These are phyloP conservation scores for Heterotilapia buettikoferi DNA, from an alignment of 2,113 vertebrate species.

Conservation along the genomic window DNA sequence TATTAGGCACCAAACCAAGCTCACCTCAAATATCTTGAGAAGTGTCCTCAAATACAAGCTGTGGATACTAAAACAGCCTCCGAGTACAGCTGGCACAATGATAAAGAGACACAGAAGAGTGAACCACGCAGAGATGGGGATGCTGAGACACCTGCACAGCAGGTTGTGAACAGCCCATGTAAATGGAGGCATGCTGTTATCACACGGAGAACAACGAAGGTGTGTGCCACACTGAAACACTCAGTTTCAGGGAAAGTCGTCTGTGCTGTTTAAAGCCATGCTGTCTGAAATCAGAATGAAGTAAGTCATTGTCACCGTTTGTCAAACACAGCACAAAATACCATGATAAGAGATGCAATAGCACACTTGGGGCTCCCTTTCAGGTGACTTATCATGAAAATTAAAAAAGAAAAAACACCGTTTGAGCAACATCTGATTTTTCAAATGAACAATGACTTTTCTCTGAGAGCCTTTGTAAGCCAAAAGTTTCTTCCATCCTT, in stretches of 20 bases:
- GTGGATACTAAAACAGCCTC: slow-evolving; percentile 86
- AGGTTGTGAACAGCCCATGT: slow-evolving; percentile 76
- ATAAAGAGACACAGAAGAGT: slow-evolving; percentile 85
- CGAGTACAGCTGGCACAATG: slow-evolving; percentile 86
- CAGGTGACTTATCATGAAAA: neutral
- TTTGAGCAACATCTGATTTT: neutral
- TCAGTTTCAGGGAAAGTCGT: neutral
- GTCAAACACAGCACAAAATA: neutral
- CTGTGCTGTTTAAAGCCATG: neutral
- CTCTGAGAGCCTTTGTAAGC: neutral
- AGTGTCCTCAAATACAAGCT: slow-evolving; percentile 87
- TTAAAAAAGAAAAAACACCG: neutral
- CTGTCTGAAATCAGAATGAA: neutral
- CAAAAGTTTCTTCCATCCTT: neutral
- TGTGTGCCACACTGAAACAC: neutral
- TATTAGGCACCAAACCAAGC: neutral
- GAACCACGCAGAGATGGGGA: slow-evolving; percentile 84
- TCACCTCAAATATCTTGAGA: slow-evolving; percentile 86
- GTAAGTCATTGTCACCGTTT: neutral
- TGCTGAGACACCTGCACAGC: slow-evolving; percentile 81
- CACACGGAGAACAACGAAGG: neutral
- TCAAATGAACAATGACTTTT: neutral
- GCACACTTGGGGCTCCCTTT: neutral
- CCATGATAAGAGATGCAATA: neutral
- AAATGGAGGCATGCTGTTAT: slow-evolving; percentile 52